phyloP scores from a whole-genome alignment of 2,888 invertebrate species.

The Acronicta aceris region DNA sequence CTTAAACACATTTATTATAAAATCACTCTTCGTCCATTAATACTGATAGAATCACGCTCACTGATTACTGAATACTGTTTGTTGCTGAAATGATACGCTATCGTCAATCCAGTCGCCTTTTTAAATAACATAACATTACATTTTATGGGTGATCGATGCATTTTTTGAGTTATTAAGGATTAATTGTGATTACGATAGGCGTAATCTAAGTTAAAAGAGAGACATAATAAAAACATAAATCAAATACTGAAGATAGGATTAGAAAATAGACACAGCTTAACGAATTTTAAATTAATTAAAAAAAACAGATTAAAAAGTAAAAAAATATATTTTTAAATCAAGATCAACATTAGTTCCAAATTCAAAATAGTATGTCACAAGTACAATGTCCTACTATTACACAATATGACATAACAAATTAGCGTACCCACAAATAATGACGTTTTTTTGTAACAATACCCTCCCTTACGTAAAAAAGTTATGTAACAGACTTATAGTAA shows the following conservation, averaged over 20 bases:
- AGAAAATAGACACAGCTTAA: not conserved
- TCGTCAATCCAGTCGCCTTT: slow-evolving; percentile 64
- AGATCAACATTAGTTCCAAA: not conserved
- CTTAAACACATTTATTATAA: slow-evolving; percentile 66
- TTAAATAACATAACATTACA: slow-evolving; percentile 60
- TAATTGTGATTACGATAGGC: slow-evolving; percentile 22
- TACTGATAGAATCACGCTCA: slow-evolving; percentile 68
- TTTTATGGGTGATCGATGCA: slow-evolving; percentile 68
- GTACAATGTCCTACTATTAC: too few relatives aligned
- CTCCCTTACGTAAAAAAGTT: slow-evolving; percentile 32
- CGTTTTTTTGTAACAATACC: slow-evolving; percentile 5
- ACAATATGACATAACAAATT: slow-evolving; percentile 10
- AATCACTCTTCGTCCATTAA: slow-evolving; percentile 72
- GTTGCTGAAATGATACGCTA: slow-evolving; percentile 61
- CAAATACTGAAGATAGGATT: slow-evolving; percentile 11
- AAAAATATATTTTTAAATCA: too few relatives aligned
- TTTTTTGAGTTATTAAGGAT: slow-evolving; percentile 49
- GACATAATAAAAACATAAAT: slow-evolving; percentile 17
- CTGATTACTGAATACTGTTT: slow-evolving; percentile 49
- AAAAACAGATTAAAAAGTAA: too few relatives aligned
- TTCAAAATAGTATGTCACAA: not conserved
- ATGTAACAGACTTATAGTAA: slow-evolving; percentile 48
- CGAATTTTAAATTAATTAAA: too few relatives aligned
- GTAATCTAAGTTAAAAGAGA: slow-evolving; percentile 29
- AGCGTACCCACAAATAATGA: slow-evolving; percentile 11